phyloP scores from a whole-genome alignment of 2,113 vertebrate species.

The Plecturocebus donacophilus region DNA sequence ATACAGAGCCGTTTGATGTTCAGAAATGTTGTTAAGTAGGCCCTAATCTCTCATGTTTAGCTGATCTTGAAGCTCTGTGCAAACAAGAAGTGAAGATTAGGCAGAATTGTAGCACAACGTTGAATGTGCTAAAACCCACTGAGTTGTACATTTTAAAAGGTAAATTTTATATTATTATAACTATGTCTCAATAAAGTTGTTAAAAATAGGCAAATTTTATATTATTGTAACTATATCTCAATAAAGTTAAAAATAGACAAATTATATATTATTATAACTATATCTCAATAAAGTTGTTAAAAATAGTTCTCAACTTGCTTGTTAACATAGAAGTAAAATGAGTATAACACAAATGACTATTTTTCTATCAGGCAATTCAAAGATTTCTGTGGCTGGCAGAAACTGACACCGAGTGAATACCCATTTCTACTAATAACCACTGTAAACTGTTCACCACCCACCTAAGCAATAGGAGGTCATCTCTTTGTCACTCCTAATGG shows the following conservation, averaged over 20 bases:
- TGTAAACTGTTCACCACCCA: neutral
- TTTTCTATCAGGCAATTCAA: neutral
- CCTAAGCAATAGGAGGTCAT: neutral
- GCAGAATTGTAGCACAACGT: neutral
- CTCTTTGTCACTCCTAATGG: neutral
- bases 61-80: neutral
- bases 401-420: neutral
- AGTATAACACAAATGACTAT: neutral
- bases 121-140: neutral
- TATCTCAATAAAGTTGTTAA: neutral
- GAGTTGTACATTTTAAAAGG: neutral
- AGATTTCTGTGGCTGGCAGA: neutral
- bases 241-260: neutral
- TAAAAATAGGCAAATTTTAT: neutral
- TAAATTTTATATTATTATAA: neutral
- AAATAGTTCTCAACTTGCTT: neutral
- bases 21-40: neutral
- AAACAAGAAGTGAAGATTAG: neutral
- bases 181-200: neutral
- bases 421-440: neutral
- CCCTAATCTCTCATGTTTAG: neutral
- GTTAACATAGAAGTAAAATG: neutral
- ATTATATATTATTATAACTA: neutral
- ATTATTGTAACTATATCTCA: neutral
- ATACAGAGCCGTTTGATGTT: neutral